phyloP scores from a whole-genome alignment of 2,113 vertebrate species.

The Polypterus senegalus region DNA sequence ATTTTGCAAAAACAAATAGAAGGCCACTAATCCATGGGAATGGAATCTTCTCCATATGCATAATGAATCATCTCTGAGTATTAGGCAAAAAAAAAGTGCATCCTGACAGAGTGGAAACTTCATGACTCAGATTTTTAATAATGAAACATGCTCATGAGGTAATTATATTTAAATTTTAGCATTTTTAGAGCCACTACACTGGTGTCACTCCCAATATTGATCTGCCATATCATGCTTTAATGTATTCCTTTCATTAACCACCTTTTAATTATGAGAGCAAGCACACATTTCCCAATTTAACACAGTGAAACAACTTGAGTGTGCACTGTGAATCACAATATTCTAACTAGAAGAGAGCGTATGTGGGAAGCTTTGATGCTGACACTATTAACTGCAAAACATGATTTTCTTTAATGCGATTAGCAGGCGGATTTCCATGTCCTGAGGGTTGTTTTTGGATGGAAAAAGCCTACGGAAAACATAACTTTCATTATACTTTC shows the following conservation, averaged over 20 bases:
- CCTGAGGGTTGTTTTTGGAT: neutral
- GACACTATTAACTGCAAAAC: neutral
- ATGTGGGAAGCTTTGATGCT: neutral
- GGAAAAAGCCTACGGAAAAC: no score
- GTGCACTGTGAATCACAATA: slow-evolving; percentile 5
- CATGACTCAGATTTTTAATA: slow-evolving; percentile 9
- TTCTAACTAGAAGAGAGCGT: neutral
- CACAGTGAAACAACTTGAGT: neutral
- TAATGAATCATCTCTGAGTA: slow-evolving; percentile 3
- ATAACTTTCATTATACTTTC: no score
- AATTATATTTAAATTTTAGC: slow-evolving; percentile 4
- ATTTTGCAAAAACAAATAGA: slow-evolving; percentile 14
- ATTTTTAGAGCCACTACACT: neutral
- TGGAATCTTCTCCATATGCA: slow-evolving; percentile 7
- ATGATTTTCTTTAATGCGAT: neutral
- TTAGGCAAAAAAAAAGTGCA: slow-evolving; percentile 2
- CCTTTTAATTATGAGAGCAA: slow-evolving; percentile 4
- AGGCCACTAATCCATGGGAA: slow-evolving; percentile 9
- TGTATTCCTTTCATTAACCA: slow-evolving; percentile 1
- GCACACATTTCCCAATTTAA: slow-evolving; percentile 3
- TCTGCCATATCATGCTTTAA: slow-evolving; percentile 5
- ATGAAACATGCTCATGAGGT: slow-evolving; percentile 6
- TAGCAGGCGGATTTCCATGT: neutral
- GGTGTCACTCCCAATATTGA: neutral
- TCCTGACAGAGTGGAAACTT: neutral